Evolutionary conservation across 1,140 invertebrate species (phyloP).

Genomic region (Scaptomyza montana): DNA sequence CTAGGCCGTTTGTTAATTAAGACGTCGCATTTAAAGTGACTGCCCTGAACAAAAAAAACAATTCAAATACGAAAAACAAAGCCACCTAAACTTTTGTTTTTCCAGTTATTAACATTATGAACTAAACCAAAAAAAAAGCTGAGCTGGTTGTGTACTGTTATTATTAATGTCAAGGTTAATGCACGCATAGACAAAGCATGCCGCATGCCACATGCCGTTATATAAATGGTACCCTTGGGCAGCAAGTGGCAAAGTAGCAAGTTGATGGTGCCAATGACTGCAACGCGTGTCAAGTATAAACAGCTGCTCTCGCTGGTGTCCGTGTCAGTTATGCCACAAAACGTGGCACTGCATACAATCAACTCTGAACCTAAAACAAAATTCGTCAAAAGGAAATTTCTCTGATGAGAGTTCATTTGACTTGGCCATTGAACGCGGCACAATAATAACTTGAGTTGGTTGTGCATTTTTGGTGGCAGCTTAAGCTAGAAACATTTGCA

Average conservation of each 20-base stretch:
- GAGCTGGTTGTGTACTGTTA: slow-evolving; percentile 13
- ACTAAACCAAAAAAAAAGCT: slow-evolving; percentile 21
- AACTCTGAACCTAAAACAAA: slow-evolving; percentile 66
- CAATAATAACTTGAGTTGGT: slow-evolving; percentile 45
- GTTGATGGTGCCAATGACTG: slow-evolving; percentile 55
- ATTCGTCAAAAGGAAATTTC: slow-evolving; percentile 47
- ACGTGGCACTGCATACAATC: slow-evolving; percentile 71
- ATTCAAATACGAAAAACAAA: slow-evolving; percentile 4
- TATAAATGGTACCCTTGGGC: slow-evolving; percentile 66
- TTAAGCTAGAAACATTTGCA: background rate
- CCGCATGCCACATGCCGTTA: slow-evolving; percentile 48
- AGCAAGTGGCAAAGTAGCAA: slow-evolving; percentile 6
- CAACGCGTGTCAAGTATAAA: slow-evolving; percentile 65
- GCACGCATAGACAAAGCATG: slow-evolving; percentile 44
- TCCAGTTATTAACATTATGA: slow-evolving; percentile 11
- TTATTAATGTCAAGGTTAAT: slow-evolving; percentile 78
- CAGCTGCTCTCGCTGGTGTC: slow-evolving; percentile 51
- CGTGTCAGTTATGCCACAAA: slow-evolving; percentile 68
- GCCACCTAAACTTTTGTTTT: slow-evolving; percentile 15
- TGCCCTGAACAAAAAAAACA: background rate
- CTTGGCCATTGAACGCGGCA: slow-evolving; percentile 70
- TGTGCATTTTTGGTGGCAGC: slow-evolving; percentile 32
- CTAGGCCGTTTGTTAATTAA: slow-evolving; percentile 40
- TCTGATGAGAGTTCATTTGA: slow-evolving; percentile 57
- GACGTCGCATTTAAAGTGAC: background rate